phyloP scores from a whole-genome alignment of 1,140 invertebrate species.

The Galleria mellonella region DNA sequence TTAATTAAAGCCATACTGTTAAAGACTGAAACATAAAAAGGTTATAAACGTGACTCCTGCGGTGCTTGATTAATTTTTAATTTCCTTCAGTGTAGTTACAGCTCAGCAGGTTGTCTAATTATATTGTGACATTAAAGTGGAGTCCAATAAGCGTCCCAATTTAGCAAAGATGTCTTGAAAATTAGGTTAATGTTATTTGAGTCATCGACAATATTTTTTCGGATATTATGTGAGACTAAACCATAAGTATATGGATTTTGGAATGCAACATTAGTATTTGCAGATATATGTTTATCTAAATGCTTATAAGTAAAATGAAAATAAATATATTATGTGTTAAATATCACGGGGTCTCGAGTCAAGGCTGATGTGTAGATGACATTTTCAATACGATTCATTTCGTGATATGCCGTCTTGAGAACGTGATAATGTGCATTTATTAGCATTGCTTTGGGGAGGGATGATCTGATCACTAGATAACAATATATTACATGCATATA shows the following conservation, averaged over 20 bases:
- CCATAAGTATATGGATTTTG: too few species aligned
- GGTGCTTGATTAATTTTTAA: not conserved
- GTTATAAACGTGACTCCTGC: not conserved
- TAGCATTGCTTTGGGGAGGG: too few species aligned
- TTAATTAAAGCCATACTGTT: too few species aligned
- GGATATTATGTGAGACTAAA: too few species aligned
- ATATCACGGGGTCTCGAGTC: conserved; percentile 39
- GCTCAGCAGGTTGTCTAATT: conserved; percentile 1
- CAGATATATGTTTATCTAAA: too few species aligned
- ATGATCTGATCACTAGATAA: too few species aligned
- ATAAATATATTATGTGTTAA: conserved; percentile 14
- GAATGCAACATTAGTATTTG: too few species aligned
- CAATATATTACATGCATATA: too few species aligned
- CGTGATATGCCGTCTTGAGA: conserved; percentile 45
- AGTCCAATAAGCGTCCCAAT: not conserved
- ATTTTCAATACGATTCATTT: conserved; percentile 31
- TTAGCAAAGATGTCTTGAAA: not conserved
- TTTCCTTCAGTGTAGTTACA: not conserved
- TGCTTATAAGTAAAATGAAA: too few species aligned
- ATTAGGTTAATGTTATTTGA: conserved; percentile 1
- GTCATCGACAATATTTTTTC: too few species aligned
- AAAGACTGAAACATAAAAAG: not conserved
- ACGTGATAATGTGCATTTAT: conserved; percentile 13
- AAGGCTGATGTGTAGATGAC: conserved; percentile 25
- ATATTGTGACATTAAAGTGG: not conserved